Evolutionary conservation across 2,797 vertebrate species (phyloP), one percentile per base, ranked within the genome.

Genomic region (Astyanax mexicanus): DNA sequence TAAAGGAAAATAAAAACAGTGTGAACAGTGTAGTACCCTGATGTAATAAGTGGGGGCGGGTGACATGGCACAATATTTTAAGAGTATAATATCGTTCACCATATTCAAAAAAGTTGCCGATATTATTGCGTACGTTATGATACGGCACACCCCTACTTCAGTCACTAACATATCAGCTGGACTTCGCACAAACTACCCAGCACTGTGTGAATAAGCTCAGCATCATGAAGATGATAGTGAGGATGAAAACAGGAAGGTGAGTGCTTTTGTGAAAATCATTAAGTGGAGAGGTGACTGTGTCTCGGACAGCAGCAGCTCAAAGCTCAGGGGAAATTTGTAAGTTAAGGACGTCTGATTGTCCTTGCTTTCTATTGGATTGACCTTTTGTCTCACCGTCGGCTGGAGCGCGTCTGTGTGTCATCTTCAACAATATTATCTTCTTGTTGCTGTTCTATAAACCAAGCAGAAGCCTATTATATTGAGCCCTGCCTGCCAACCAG

Each of bases 331-430:
- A 65, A 44, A 44, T 44, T 8, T 25, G 40, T 35, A 44, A 44
- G 61, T 44, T 15, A 64, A 25, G 21, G 61, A n/a, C 15, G 54
- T 57, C 27, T 65, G 61, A 25, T 44, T n/a, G 25, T 44, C 21
- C 2, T 65, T 17, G 21, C 12, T 9, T 25, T 35, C 10, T 44
- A 15, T 27, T 44, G 61, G 61, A 17, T 44, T 64, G 38, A 64
- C 61, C 38, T 64, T 64, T 44, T 17, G 38, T 44, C 21, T 44
- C 61, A 27, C 1, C 21, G 8, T 64, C 12, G 60, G 21, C 19
- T 6, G n/a, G 9, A 40, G 21, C 37, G 23, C 9, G 21, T 61
- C 58, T 61, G 19, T 3, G 12, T 40, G 12, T 62, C 11, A 2
- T 44, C 38, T 40, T 17, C 23, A 12, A 23, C 60, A 23, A 19